Evolutionary conservation across 2,888 invertebrate species (phyloP).

Genomic region (Ochropleura plecta): DNA sequence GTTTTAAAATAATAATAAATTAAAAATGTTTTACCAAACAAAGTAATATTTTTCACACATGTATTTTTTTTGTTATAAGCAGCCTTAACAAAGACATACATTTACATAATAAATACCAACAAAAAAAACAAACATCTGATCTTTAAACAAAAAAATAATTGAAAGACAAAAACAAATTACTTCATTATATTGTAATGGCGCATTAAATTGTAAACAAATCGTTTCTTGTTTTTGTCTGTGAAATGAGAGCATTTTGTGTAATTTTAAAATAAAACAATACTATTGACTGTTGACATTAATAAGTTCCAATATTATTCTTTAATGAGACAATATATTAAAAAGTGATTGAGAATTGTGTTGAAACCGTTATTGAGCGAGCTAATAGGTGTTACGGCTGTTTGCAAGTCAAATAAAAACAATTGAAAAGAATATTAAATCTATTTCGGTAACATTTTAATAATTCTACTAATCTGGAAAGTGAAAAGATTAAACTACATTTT

Average conservation of each 20-base stretch:
- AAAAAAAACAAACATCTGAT: not conserved
- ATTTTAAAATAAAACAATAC: not conserved
- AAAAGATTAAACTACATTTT: no score
- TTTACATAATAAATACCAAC: not conserved
- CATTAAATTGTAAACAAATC: not conserved
- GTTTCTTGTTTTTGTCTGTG: not conserved
- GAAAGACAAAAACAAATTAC: not conserved
- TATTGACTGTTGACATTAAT: constrained; percentile 25
- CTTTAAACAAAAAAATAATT: not conserved
- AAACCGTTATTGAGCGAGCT: not conserved
- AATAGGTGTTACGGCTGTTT: not conserved
- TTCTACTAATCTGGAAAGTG: no score
- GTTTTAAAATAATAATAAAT: not conserved
- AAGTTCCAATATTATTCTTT: constrained; percentile 12
- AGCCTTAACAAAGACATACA: not conserved
- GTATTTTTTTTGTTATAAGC: not conserved
- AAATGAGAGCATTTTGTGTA: constrained; percentile 5
- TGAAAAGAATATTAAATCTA: no score
- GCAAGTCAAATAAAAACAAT: not conserved
- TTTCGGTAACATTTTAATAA: no score
- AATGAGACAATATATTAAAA: constrained; percentile 31
- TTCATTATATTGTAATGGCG: constrained; percentile 4
- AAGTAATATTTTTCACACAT: not conserved
- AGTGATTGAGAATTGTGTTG: constrained; percentile 1
- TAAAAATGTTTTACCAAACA: not conserved